Conservation (phyloP, 23 tunicate species). For the Corella eumyota region DNA sequence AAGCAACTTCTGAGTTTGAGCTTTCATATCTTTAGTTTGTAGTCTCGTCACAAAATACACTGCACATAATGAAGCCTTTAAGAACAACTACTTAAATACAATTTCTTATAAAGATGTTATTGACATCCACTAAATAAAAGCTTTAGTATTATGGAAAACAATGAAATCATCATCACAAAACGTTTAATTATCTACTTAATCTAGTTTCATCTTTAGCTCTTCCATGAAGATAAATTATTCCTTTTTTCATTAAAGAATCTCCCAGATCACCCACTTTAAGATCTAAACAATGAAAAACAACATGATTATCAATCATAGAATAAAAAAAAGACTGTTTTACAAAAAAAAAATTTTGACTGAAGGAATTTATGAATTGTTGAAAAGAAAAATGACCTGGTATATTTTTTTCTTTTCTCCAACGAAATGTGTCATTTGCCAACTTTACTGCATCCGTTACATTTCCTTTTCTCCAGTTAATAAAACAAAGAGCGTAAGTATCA, state of each 20-base stretch:
- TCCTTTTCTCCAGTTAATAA: slow-evolving; percentile 63
- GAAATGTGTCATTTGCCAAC: slow-evolving; percentile 28
- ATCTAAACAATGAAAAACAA: slow-evolving; percentile 16
- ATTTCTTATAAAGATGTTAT: too few relatives aligned
- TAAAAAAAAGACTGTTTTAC: neutral
- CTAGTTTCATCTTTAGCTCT: slow-evolving; percentile 45
- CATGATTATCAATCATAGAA: neutral
- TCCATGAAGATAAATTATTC: slow-evolving; percentile 55
- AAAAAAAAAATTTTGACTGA: neutral
- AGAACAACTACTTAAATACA: too few relatives aligned
- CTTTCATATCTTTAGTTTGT: slow-evolving; percentile 72
- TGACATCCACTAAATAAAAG: too few relatives aligned
- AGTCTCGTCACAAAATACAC: slow-evolving; percentile 39
- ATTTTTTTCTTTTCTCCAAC: slow-evolving; percentile 66
- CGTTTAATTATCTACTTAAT: slow-evolving; percentile 59
- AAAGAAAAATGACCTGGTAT: slow-evolving; percentile 43
- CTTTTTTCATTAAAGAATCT: slow-evolving; percentile 19
- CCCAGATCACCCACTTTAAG: slow-evolving; percentile 30
- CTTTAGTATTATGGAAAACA: too few relatives aligned
- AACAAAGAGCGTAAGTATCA: slow-evolving; percentile 52
- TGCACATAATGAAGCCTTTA: slow-evolving; percentile 13
- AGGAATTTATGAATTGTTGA: neutral
- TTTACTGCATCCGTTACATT: slow-evolving; percentile 39
- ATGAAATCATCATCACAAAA: too few relatives aligned
- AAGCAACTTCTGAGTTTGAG: slow-evolving; percentile 25